These are phyloP conservation scores for Rhizomys pruinosus DNA, from an alignment of 2,113 vertebrate species.

Conservation along the genomic window DNA sequence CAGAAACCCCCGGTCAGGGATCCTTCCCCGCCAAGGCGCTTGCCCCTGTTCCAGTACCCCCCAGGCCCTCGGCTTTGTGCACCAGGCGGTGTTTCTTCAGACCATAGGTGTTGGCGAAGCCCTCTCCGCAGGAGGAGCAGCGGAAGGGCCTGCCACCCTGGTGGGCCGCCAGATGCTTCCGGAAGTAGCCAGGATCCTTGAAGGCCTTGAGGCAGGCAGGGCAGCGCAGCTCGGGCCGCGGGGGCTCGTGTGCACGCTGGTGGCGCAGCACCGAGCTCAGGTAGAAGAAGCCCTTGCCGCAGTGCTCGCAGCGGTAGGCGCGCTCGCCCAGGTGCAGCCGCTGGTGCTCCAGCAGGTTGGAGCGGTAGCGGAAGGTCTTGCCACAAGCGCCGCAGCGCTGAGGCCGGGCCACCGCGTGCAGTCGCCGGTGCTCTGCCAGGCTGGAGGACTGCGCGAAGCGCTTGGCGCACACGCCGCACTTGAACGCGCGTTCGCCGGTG, in stretches of 20 bases:
- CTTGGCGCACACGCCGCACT: conserved; percentile 85
- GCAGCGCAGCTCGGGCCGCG: conserved; percentile 81
- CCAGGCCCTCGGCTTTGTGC: conserved; percentile 80
- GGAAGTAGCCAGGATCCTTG: conserved; percentile 86
- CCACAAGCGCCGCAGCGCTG: conserved; percentile 85
- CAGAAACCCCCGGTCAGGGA: neutral
- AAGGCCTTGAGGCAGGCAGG: conserved; percentile 86
- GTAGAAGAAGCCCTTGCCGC: conserved; percentile 87
- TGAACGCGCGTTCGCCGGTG: conserved; percentile 84
- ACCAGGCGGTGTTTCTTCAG: conserved; percentile 86
- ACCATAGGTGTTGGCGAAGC: conserved; percentile 84
- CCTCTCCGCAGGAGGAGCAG: conserved; percentile 85
- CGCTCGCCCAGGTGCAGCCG: conserved; percentile 85
- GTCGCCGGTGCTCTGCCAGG: conserved; percentile 84
- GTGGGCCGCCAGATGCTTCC: conserved; percentile 85
- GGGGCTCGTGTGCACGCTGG: conserved; percentile 83
- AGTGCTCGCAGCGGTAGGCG: conserved; percentile 86
- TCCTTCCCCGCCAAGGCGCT: conserved; percentile 57
- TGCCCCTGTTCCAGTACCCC: neutral
- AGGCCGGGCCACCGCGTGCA: conserved; percentile 82
- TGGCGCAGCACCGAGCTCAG: conserved; percentile 86
- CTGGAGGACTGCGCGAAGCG: conserved; percentile 86
- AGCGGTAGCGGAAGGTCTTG: conserved; percentile 86
- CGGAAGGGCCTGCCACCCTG: conserved; percentile 85
- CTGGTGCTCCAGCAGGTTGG: conserved; percentile 86